Percentiles rank a stretch among this genome's conserved stretches.
These are phyloP conservation scores for Melanostigma gelatinosum DNA, from an alignment of 2,113 vertebrate genomes.

Conservation along the genomic window DNA sequence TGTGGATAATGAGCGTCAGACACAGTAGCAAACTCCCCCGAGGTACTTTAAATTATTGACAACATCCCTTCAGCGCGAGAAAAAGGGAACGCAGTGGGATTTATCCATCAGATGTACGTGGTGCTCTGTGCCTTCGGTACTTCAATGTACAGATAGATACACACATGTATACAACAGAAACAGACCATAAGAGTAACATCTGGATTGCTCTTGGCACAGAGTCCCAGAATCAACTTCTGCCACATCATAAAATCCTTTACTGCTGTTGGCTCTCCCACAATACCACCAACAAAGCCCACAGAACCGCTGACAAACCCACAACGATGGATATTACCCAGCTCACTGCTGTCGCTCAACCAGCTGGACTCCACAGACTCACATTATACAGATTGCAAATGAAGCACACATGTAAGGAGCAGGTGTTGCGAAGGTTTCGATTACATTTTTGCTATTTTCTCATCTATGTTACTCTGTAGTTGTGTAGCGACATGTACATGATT, in stretches of 20 bases:
- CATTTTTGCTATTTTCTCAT: conserved; percentile 24
- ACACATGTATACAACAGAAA: conserved; percentile 7
- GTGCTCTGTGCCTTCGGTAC: not conserved
- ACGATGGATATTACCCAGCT: conserved; percentile 61
- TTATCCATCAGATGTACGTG: not conserved
- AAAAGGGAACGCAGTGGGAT: not conserved
- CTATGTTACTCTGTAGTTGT: conserved; percentile 25
- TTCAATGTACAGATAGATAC: not conserved
- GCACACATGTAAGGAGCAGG: conserved; percentile 55
- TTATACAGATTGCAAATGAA: conserved; percentile 53
- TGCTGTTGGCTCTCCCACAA: conserved; percentile 57
- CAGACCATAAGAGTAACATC: conserved; percentile 60
- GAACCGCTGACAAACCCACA: conserved; percentile 58
- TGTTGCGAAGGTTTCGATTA: conserved; percentile 39
- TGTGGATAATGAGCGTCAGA: conserved; percentile 47
- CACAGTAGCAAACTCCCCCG: conserved; percentile 32
- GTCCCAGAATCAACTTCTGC: conserved; percentile 62
- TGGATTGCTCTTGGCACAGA: conserved; percentile 66
- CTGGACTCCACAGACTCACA: conserved; percentile 46
- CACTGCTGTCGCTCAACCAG: conserved; percentile 56
- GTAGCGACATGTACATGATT: conserved; percentile 16
- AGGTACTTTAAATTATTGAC: conserved; percentile 56
- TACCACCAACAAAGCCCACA: conserved; percentile 69
- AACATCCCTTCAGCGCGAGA: conserved; percentile 29
- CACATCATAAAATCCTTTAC: conserved; percentile 75